A percentile compares a stretch with the other conserved stretches of the same genome.
Conservation (phyloP, 2,113 vertebrate genomes). For the Phaethornis superciliosus region DNA sequence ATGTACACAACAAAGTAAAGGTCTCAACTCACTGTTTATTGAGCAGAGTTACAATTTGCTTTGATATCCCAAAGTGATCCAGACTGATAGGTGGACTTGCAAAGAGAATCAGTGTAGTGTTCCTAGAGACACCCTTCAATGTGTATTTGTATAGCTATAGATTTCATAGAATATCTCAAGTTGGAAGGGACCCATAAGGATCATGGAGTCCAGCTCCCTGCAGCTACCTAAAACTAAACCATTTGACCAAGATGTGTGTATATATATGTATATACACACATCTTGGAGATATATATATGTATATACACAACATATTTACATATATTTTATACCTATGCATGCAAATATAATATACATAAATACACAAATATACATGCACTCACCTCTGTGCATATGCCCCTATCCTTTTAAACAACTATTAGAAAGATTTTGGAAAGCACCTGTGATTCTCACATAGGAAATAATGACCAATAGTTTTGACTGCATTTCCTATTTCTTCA, state of each 20-base stretch:
- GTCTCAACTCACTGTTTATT: conserved; percentile 71
- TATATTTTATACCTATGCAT: background rate
- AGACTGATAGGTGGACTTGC: conserved; percentile 46
- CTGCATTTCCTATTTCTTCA: conserved; percentile 46
- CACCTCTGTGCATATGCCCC: background rate
- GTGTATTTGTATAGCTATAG: no score
- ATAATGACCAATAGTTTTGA: background rate
- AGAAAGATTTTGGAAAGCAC: background rate
- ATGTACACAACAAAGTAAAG: conserved; percentile 78
- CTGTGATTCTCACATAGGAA: fast-evolving
- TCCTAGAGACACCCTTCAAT: background rate
- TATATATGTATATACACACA: background rate
- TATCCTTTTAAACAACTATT: background rate
- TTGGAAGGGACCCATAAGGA: background rate
- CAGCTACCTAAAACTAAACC: background rate
- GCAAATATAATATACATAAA: background rate
- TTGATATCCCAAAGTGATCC: conserved; percentile 72
- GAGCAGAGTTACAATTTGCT: conserved; percentile 72
- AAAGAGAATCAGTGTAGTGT: background rate
- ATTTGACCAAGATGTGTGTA: background rate
- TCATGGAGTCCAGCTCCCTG: background rate
- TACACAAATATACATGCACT: no score
- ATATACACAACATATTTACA: no score
- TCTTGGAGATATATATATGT: no score
- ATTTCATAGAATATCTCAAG: background rate